Conservation (phyloP, 37 sponge, comb jelly and placozoan genomes). For the Aphrocallistes beatrix region DNA sequence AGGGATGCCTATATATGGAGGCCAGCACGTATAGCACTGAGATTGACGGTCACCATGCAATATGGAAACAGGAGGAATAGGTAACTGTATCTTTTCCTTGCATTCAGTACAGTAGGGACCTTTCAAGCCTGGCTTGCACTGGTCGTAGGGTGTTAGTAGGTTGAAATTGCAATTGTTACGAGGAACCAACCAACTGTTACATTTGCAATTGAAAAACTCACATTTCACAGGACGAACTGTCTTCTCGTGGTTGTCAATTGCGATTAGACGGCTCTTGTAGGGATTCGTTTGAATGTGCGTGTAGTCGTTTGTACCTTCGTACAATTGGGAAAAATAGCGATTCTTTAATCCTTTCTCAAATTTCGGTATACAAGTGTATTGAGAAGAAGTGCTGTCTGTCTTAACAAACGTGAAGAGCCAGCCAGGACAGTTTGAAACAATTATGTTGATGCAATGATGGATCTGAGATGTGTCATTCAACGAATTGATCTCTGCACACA, state of each 20-base stretch:
- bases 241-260: too few species aligned
- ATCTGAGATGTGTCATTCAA: too few species aligned
- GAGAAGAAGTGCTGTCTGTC: too few species aligned
- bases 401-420: too few species aligned
- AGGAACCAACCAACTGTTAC: background rate
- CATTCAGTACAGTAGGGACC: constrained; percentile 3
- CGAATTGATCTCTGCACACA: background rate
- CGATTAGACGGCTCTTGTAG: too few species aligned
- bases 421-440: background rate
- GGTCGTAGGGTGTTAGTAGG: background rate
- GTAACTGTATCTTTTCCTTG: background rate
- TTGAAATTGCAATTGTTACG: background rate
- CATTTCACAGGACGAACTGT: background rate
- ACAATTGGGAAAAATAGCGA: too few species aligned
- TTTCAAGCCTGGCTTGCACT: background rate
- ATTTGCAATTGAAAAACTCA: background rate
- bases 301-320: too few species aligned
- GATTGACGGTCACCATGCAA: background rate
- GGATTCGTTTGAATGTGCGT: too few species aligned
- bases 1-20: background rate
- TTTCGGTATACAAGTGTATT: too few species aligned
- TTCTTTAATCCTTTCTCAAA: too few species aligned
- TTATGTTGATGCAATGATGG: background rate
- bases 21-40: background rate
- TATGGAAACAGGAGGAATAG: background rate